These are phyloP conservation scores for Distichodus sexfasciatus DNA, from an alignment of 2,797 vertebrate genomes.

Conservation along the genomic window DNA sequence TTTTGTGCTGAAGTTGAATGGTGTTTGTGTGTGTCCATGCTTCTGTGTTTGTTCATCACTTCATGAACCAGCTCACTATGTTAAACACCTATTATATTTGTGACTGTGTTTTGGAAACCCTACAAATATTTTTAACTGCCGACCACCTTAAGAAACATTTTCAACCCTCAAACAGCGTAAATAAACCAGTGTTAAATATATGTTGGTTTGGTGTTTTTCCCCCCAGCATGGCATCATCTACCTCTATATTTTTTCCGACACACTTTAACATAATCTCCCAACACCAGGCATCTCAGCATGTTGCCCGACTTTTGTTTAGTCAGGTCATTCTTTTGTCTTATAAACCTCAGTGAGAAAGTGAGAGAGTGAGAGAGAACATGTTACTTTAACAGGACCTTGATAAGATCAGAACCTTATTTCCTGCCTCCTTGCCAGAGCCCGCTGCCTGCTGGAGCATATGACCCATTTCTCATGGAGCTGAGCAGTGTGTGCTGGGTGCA, in stretches of 20 bases:
- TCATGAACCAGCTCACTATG: too few species aligned
- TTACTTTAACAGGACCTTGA: slow-evolving; percentile 19
- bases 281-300: slow-evolving; percentile 33
- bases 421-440: slow-evolving; percentile 27
- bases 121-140: too few species aligned
- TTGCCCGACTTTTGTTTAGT: slow-evolving; percentile 43
- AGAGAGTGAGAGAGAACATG: background rate
- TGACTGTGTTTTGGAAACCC: too few species aligned
- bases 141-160: too few species aligned
- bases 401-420: slow-evolving; percentile 46
- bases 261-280: slow-evolving; percentile 49
- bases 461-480: slow-evolving; percentile 31
- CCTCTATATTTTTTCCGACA: slow-evolving; percentile 35
- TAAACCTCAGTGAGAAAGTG: background rate
- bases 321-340: slow-evolving; percentile 42
- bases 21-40: too few species aligned
- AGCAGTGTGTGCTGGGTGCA: background rate
- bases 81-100: too few species aligned
- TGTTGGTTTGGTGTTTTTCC: slow-evolving; percentile 3
- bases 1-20: too few species aligned
- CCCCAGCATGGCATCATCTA: background rate
- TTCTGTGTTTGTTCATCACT: too few species aligned
- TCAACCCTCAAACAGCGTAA: too few species aligned
- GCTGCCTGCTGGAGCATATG: slow-evolving; percentile 14
- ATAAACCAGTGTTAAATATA: too few species aligned